Conservation (phyloP, 35 echinoderm and acorn worm species). For the Hemicentrotus pulcherrimus region DNA sequence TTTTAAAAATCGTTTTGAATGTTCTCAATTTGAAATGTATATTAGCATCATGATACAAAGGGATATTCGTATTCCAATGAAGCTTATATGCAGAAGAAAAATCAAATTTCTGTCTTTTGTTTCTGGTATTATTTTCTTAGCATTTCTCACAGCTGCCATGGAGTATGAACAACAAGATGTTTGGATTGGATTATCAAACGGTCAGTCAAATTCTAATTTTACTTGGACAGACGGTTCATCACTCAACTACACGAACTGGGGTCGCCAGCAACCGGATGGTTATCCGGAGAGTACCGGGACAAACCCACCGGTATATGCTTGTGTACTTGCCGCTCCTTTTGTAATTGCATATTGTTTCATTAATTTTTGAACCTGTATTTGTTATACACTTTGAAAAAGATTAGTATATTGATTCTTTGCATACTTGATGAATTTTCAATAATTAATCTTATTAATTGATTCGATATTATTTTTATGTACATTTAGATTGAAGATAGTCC, state of each 20-base stretch:
- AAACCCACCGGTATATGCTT: not conserved
- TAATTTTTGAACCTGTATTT: no score
- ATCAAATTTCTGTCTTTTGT: not conserved
- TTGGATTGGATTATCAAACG: slow-evolving; percentile 41
- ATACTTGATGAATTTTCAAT: not conserved
- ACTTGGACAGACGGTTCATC: not conserved
- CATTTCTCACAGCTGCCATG: slow-evolving; percentile 21
- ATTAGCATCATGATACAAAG: no score
- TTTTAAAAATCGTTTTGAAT: no score
- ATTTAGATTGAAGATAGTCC: not conserved
- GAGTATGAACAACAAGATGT: slow-evolving; percentile 33
- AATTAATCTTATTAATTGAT: not conserved
- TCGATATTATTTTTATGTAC: not conserved
- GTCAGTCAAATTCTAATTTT: not conserved
- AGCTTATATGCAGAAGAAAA: not conserved
- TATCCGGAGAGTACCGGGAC: not conserved
- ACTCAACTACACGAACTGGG: slow-evolving; percentile 5
- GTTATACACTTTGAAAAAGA: not conserved
- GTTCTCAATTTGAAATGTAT: no score
- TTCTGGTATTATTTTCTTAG: not conserved
- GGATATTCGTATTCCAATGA: no score
- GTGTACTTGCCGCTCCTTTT: not conserved
- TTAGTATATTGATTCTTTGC: not conserved
- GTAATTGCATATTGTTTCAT: not conserved
- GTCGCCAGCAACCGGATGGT: slow-evolving; percentile 36